Evolutionary conservation across 2,113 vertebrate species (phyloP).

Genomic region (Salminus brasiliensis): DNA sequence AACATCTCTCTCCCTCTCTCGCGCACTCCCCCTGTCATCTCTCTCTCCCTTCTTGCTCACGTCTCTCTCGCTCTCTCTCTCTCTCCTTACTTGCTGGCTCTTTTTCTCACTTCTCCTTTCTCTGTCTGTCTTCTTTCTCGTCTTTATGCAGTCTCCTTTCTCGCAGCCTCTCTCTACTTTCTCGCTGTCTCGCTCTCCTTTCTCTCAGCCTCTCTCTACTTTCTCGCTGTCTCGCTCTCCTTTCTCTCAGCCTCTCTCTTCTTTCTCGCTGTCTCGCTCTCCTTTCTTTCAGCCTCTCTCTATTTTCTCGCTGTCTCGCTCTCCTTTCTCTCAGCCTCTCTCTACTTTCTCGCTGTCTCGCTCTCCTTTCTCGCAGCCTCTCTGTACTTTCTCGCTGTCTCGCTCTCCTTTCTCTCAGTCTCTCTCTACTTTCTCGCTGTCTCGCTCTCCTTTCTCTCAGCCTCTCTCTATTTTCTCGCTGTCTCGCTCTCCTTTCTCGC

Average conservation of each 20-base stretch:
- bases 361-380: neutral
- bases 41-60: neutral
- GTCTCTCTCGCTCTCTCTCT: slow-evolving; percentile 15
- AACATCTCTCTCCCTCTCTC: slow-evolving; percentile 43
- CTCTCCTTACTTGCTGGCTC: slow-evolving; percentile 4
- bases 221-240: neutral
- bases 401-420: neutral
- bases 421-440: neutral
- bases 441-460: no score
- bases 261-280: neutral
- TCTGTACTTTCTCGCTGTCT: neutral
- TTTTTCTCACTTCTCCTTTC: neutral
- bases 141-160: slow-evolving; percentile 9
- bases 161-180: neutral
- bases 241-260: neutral
- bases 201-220: slow-evolving; percentile 10
- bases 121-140: neutral
- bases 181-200: neutral
- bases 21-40: neutral
- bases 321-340: neutral
- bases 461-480: no score
- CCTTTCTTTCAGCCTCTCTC: neutral
- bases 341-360: neutral
- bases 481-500: no score
- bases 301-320: neutral